Evolutionary conservation across 2,113 vertebrate genomes (phyloP).

Genomic region (Anguilla japonica): DNA sequence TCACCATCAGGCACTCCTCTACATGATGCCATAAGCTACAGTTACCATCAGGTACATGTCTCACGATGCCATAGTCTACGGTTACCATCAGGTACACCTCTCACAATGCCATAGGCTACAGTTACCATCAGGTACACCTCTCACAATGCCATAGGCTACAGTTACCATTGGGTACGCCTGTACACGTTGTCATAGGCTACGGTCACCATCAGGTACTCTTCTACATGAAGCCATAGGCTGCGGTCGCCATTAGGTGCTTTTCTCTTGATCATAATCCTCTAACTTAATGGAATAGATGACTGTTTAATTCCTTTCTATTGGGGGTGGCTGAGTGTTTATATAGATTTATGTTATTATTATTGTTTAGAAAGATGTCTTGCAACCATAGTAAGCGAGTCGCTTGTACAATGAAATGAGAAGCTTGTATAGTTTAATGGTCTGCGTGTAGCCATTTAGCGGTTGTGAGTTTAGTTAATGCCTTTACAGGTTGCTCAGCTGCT

Average conservation of each 20-base stretch:
- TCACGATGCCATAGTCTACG: constrained; percentile 2
- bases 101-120: background rate
- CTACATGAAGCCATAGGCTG: background rate
- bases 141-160: constrained; percentile 4
- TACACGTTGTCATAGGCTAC: background rate
- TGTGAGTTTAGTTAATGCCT: background rate
- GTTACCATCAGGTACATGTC: background rate
- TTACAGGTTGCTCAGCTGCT: constrained; percentile 48
- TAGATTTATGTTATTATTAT: too few species aligned
- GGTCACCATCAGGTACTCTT: background rate
- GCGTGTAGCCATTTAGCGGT: background rate
- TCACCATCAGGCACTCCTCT: background rate
- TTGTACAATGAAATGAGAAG: too few species aligned
- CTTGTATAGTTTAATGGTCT: too few species aligned
- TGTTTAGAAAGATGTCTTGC: too few species aligned
- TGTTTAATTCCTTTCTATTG: too few species aligned
- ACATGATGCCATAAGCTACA: background rate
- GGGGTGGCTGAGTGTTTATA: too few species aligned
- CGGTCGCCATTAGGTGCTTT: background rate
- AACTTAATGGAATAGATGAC: too few species aligned
- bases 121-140: background rate
- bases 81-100: background rate
- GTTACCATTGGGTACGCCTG: background rate
- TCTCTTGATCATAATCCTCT: background rate
- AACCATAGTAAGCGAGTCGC: too few species aligned